Evolutionary conservation across 2,888 invertebrate genomes (phyloP).

Genomic region (Heliconius hortense): DNA sequence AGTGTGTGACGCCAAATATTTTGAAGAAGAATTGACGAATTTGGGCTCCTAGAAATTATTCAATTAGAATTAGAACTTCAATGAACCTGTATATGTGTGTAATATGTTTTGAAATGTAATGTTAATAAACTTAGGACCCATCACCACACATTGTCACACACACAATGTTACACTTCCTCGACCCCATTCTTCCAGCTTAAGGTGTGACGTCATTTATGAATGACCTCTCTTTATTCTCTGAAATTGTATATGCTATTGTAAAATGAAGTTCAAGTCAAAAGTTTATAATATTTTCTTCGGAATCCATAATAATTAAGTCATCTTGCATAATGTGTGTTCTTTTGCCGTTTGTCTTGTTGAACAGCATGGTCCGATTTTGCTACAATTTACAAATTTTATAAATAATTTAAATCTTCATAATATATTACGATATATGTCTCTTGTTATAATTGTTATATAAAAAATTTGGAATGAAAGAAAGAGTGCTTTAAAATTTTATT

Average conservation of each 20-base stretch:
- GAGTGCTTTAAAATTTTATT: not conserved
- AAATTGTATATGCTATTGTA: not conserved
- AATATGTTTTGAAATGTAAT: too few relatives aligned
- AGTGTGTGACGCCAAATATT: too few relatives aligned
- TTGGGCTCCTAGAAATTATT: too few relatives aligned
- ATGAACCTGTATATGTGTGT: too few relatives aligned
- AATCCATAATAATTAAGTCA: conserved; percentile 3
- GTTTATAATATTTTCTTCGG: conserved; percentile 10
- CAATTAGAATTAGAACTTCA: too few relatives aligned
- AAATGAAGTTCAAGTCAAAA: not conserved
- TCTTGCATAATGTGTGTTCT: conserved; percentile 5
- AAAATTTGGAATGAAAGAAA: not conserved
- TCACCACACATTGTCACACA: too few relatives aligned
- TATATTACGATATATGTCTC: not conserved
- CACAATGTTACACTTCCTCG: too few relatives aligned
- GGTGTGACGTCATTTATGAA: not conserved
- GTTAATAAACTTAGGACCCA: too few relatives aligned
- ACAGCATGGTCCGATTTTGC: not conserved
- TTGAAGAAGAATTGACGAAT: too few relatives aligned
- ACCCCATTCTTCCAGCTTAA: too few relatives aligned
- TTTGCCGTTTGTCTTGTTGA: conserved; percentile 13
- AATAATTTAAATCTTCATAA: not conserved
- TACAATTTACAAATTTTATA: not conserved
- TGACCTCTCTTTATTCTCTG: not conserved
- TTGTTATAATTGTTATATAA: not conserved